Evolutionary conservation across 2,113 vertebrate genomes (phyloP).

Genomic region (Orthonyx spaldingii): DNA sequence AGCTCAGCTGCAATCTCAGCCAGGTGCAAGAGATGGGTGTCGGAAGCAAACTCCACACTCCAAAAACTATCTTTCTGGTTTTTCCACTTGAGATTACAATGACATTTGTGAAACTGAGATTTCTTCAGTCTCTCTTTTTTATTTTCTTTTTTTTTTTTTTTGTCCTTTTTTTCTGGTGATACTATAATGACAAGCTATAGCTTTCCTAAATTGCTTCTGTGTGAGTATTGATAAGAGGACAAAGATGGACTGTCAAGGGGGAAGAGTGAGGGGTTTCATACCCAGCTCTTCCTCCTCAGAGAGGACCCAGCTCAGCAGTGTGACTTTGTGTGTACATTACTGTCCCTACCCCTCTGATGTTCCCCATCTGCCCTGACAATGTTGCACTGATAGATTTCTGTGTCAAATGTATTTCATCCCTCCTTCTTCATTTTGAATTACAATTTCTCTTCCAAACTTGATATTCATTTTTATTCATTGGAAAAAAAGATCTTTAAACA

Average conservation of each 20-base stretch:
- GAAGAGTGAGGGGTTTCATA: not conserved
- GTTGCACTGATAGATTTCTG: not conserved
- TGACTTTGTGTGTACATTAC: not conserved
- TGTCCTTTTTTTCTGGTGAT: not conserved
- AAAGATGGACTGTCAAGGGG: not conserved
- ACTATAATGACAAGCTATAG: not conserved
- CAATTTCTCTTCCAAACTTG: constrained; percentile 28
- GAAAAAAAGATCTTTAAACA: constrained; percentile 27
- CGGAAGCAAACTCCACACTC: not conserved
- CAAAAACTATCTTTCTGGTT: not conserved
- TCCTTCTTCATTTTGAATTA: constrained; percentile 41
- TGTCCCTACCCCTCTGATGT: not conserved
- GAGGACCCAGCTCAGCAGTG: not conserved
- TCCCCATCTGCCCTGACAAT: not conserved
- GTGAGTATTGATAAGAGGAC: not conserved
- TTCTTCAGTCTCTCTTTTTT: not conserved
- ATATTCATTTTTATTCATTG: constrained; percentile 24
- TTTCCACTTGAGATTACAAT: not conserved
- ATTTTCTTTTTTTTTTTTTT: no score
- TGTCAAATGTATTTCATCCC: constrained; percentile 51
- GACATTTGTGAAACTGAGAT: not conserved
- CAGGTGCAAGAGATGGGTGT: not conserved
- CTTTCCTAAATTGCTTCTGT: not conserved
- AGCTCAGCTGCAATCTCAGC: not conserved
- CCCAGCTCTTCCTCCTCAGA: not conserved